phyloP scores from a whole-genome alignment of 2,888 invertebrate species.

The Electrophaes corylata region DNA sequence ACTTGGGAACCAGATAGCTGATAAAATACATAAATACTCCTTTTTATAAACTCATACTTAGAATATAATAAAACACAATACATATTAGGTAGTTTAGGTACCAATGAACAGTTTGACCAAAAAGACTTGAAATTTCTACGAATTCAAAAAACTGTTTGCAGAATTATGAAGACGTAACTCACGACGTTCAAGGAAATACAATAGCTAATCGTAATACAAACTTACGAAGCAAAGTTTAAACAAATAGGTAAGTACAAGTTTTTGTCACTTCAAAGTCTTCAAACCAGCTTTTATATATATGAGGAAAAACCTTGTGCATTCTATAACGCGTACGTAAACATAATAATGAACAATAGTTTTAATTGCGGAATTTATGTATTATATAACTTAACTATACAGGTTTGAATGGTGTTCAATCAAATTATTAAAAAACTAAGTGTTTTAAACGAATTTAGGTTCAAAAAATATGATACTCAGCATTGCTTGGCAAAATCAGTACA shows the following conservation, averaged over 20 bases:
- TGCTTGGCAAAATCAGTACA: neutral
- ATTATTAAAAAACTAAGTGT: too few relatives aligned
- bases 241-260: constrained; percentile 28
- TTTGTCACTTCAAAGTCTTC: constrained; percentile 42
- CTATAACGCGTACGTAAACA: constrained; percentile 37
- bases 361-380: constrained; percentile 6
- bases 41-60: too few relatives aligned
- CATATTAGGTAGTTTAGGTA: too few relatives aligned
- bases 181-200: constrained; percentile 12
- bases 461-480: neutral
- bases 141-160: too few relatives aligned
- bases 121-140: too few relatives aligned
- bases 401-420: too few relatives aligned
- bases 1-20: too few relatives aligned
- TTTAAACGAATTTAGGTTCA: neutral
- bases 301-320: constrained; percentile 60
- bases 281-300: constrained; percentile 47
- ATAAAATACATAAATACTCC: too few relatives aligned
- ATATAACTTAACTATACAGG: neutral
- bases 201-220: constrained; percentile 9
- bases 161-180: too few relatives aligned
- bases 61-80: too few relatives aligned
- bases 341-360: constrained; percentile 30
- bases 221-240: constrained; percentile 35
- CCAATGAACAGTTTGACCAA: too few relatives aligned